phyloP scores from a whole-genome alignment of 2,797 vertebrate genomes.

The Lepilemur ruficaudatus region DNA sequence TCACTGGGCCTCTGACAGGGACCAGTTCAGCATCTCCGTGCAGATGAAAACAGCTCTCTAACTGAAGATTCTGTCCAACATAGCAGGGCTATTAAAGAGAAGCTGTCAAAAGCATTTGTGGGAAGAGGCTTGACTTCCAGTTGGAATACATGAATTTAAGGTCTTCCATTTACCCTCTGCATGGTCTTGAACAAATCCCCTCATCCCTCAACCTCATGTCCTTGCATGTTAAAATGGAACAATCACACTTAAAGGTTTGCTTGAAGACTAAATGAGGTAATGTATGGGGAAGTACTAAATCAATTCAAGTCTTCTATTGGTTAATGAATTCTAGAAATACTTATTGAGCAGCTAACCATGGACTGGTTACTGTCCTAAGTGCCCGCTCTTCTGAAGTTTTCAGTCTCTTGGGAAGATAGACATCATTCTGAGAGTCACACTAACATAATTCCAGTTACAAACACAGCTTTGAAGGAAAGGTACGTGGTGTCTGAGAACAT shows the following conservation, averaged over 20 bases:
- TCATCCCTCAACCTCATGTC: neutral
- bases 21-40: neutral
- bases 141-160: neutral
- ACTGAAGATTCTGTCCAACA: neutral
- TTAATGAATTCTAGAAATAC: neutral
- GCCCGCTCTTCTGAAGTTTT: neutral
- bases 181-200: neutral
- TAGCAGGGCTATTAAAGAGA: neutral
- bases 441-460: neutral
- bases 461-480: neutral
- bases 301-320: neutral
- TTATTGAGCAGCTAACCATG: neutral
- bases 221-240: neutral
- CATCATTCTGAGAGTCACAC: neutral
- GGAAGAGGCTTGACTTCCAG: neutral
- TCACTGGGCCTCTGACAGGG: neutral
- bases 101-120: neutral
- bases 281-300: neutral
- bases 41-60: neutral
- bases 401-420: neutral
- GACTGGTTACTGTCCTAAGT: neutral
- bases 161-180: neutral
- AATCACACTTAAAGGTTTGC: neutral
- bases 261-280: neutral
- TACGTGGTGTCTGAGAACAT: neutral